phyloP scores from a whole-genome alignment of 64 coral and sea anemone genomes.

The Pocillopora verrucosa region DNA sequence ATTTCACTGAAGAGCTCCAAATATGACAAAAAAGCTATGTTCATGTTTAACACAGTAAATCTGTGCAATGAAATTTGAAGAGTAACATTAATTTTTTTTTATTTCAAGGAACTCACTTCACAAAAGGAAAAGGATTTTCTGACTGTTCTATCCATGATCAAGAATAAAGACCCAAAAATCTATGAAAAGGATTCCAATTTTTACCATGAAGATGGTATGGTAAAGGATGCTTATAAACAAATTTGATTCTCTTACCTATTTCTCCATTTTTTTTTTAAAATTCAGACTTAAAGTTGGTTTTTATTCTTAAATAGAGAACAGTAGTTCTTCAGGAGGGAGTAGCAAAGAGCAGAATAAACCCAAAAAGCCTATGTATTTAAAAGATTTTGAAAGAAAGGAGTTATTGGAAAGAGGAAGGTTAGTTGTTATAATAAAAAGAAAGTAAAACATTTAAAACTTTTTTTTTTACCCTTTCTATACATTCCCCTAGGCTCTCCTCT shows the following conservation, averaged over 20 bases:
- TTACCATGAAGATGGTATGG: conserved; percentile 75
- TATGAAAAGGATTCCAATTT: conserved; percentile 80
- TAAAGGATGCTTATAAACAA: neutral
- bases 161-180: conserved; percentile 97
- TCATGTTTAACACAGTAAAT: too few species aligned
- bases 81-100: neutral
- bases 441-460: neutral
- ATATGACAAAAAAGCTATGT: too few species aligned
- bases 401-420: conserved; percentile 93
- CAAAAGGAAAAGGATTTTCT: conserved; percentile 93
- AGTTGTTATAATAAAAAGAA: neutral
- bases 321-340: conserved; percentile 45
- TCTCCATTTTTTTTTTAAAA: too few species aligned
- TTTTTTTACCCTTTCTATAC: neutral
- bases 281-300: too few species aligned
- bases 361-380: conserved; percentile 80
- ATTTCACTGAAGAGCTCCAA: too few species aligned
- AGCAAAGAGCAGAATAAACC: conserved; percentile 38
- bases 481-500: too few species aligned
- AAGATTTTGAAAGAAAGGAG: conserved; percentile 89
- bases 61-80: neutral
- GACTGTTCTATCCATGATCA: conserved; percentile 81
- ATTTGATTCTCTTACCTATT: neutral
- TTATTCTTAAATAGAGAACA: neutral
- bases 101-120: conserved; percentile 70